A percentile compares a stretch with the other conserved stretches of the same genome.
phyloP scores from a whole-genome alignment of 2,113 vertebrate genomes.

The Microcebus lehilahytsara region DNA sequence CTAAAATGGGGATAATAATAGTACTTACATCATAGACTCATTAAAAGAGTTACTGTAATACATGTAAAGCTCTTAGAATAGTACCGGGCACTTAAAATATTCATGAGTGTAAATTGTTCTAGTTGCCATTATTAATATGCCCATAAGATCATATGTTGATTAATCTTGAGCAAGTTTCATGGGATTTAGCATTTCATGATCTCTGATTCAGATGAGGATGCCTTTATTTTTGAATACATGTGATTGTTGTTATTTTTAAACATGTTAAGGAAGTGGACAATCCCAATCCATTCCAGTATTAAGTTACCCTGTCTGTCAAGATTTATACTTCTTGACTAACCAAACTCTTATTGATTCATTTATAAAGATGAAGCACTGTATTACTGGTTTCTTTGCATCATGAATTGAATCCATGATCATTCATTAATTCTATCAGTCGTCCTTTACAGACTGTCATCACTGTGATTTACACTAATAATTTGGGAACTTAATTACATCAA shows the following conservation, averaged over 20 bases:
- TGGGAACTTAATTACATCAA: conserved; percentile 29
- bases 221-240: conserved; percentile 24
- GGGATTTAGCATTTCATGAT: conserved; percentile 33
- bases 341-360: not conserved
- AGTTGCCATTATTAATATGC: not conserved
- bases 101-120: not conserved
- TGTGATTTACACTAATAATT: not conserved
- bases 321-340: not conserved
- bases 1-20: not conserved
- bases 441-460: not conserved
- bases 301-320: not conserved
- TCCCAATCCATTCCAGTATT: not conserved
- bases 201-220: not conserved
- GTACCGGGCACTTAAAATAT: not conserved
- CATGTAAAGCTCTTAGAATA: not conserved
- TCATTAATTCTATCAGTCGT: not conserved
- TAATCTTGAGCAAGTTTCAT: conserved; percentile 29
- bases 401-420: not conserved
- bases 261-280: not conserved
- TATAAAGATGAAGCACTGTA: not conserved
- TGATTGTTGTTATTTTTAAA: not conserved
- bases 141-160: not conserved
- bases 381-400: not conserved
- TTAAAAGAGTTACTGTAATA: not conserved
- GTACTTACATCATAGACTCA: not conserved